Evolutionary conservation across 2,797 vertebrate genomes (phyloP), one percentile per base, ranked within the genome.

Genomic region (Threskiornis aethiopicus): DNA sequence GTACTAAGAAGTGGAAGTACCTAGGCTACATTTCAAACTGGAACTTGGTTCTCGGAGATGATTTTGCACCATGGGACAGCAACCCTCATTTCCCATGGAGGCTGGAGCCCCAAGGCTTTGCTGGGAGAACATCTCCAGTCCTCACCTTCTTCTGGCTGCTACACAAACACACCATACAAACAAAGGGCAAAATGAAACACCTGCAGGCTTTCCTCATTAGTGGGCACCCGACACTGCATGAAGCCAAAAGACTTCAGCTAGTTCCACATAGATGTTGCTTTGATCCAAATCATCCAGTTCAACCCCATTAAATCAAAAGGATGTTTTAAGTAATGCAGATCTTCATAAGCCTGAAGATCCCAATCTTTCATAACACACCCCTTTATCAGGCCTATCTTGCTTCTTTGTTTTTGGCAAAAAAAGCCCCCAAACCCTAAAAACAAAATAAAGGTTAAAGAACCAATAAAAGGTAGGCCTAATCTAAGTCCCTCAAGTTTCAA

Each of bases 341-440:
- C 65, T 71, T 67, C 13, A 4, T 44, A 87, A 37, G 44, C 33
- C 24, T 10, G 5, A 41, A 72, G 66, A 79, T 37, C 47, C 39
- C 3, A 1, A 33, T 41, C 49, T 76, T 91, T 29, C 0, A 0
- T 39, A 81, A 61, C 15, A 55, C 3, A 54, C 1, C 10, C 4
- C 26, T 84, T 61, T 47, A 83, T 55, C 21, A 37, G 47, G 24
- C 18, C 41, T 83, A 80, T 28, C 11, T 26, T 64, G 24, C 37
- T 44, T 93, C 46, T 54, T 51, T 71, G 19, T 66, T 90, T 64
- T 20, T 22, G 28, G 16, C 0, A 21, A 55, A 47, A 24, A 57
- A 33, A 7, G 3, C 2, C 33, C 24, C 39, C 15, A 76, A 57
- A 11, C 13, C 20, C n/a, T 51, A 47, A 44, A 64, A 81, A 33